A percentile compares a stretch with the other conserved stretches of the same genome.
These are phyloP conservation scores for Catharus bicknelli DNA, from an alignment of 2,113 vertebrate genomes.

Conservation along the genomic window DNA sequence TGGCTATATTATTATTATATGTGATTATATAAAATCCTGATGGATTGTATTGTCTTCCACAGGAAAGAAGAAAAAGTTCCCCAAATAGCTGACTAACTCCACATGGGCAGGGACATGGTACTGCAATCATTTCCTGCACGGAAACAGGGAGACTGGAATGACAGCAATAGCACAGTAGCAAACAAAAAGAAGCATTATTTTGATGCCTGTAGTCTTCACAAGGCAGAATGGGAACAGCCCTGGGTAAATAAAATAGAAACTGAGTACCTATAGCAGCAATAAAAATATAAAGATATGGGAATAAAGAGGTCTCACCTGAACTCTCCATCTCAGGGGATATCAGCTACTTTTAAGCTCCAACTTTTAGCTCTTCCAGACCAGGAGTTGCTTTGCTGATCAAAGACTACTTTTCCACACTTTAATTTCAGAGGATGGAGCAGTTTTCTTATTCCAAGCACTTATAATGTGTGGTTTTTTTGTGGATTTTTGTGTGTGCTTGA, in stretches of 20 bases:
- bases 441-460: not conserved
- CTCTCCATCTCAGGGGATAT: fast-evolving
- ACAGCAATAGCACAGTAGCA: not conserved
- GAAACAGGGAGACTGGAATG: not conserved
- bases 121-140: not conserved
- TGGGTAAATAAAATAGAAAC: not conserved
- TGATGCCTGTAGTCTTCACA: not conserved
- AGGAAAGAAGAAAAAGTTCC: not conserved
- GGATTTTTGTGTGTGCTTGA: not conserved
- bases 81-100: not conserved
- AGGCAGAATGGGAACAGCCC: not conserved
- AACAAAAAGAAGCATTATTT: not conserved
- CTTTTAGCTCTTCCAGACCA: not conserved
- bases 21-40: not conserved
- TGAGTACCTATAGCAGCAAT: not conserved
- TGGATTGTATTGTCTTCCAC: not conserved
- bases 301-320: not conserved
- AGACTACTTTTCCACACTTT: not conserved
- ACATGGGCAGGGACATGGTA: not conserved
- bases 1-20: not conserved
- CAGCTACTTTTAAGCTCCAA: not conserved
- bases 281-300: not conserved
- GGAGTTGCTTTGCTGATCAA: not conserved
- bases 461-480: not conserved
- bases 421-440: not conserved